Conservation (phyloP, 1,140 invertebrate species). For the Lutraria rhynchaena region DNA sequence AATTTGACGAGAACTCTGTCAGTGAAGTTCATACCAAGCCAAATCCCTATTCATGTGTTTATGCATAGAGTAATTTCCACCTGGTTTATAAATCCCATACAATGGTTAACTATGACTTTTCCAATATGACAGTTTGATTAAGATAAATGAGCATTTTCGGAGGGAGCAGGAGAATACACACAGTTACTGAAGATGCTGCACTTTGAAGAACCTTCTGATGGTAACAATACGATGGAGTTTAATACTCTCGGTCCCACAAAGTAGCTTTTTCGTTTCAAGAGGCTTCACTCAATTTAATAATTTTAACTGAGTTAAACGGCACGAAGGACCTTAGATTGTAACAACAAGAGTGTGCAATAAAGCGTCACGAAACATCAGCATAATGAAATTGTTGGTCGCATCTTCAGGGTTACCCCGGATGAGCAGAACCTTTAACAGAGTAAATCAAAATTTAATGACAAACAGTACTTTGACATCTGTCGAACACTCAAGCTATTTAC, state of each 20-base stretch:
- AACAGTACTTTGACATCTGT: conserved; percentile 55
- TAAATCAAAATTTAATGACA: conserved; percentile 64
- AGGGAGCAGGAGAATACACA: conserved; percentile 19
- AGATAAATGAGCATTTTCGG: conserved; percentile 55
- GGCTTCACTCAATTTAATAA: conserved; percentile 54
- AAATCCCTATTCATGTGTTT: conserved; percentile 46
- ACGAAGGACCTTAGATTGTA: conserved; percentile 33
- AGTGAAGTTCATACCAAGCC: conserved; percentile 37
- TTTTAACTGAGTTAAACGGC: conserved; percentile 51
- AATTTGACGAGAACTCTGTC: conserved; percentile 37
- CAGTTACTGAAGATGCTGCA: conserved; percentile 2
- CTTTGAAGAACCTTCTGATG: conserved; percentile 19
- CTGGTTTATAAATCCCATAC: conserved; percentile 40
- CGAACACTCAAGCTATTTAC: not conserved
- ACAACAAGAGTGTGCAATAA: conserved; percentile 46
- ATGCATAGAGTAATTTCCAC: conserved; percentile 47
- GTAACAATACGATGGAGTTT: conserved; percentile 29
- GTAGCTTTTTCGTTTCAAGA: conserved; percentile 48
- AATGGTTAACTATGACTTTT: conserved; percentile 47
- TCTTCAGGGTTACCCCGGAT: conserved; percentile 50
- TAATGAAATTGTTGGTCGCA: conserved; percentile 59
- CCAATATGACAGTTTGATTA: conserved; percentile 53
- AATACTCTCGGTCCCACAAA: conserved; percentile 49
- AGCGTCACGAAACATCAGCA: conserved; percentile 50
- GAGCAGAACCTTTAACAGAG: conserved; percentile 38